Evolutionary conservation across 1,140 invertebrate genomes (phyloP).

Genomic region (Drosophila nebulosa): DNA sequence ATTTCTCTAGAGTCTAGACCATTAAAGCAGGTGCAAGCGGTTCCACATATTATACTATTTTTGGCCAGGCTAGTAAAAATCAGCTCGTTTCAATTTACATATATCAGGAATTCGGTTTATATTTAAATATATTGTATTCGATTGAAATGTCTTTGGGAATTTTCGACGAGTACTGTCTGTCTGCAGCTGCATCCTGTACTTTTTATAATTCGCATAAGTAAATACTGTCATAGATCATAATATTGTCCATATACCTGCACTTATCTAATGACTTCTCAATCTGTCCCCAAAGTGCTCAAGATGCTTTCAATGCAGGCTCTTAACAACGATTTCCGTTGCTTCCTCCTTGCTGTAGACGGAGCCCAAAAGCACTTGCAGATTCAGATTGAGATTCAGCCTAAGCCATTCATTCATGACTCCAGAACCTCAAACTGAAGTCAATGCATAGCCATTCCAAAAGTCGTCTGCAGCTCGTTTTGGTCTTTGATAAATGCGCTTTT

Average conservation of each 20-base stretch:
- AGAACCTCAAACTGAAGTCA: not conserved
- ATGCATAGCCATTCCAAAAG: not conserved
- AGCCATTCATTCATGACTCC: conserved; percentile 58
- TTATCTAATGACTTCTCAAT: conserved; percentile 74
- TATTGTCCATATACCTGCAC: conserved; percentile 41
- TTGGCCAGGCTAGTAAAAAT: too few species aligned
- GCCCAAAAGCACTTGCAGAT: conserved; percentile 1
- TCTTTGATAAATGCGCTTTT: conserved; percentile 77
- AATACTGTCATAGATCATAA: conserved; percentile 55
- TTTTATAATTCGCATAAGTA: not conserved
- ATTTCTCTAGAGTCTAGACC: too few species aligned
- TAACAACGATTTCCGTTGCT: conserved; percentile 7
- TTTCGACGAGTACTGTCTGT: not conserved
- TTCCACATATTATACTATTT: too few species aligned
- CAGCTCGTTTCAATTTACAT: too few species aligned
- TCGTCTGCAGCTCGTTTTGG: conserved; percentile 29
- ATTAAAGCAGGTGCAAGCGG: too few species aligned
- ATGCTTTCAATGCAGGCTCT: conserved; percentile 28
- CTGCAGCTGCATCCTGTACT: conserved; percentile 2
- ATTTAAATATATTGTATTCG: not conserved
- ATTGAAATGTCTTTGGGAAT: not conserved
- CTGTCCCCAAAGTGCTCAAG: conserved; percentile 62
- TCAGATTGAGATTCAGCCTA: conserved; percentile 7
- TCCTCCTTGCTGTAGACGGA: not conserved
- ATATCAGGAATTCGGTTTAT: too few species aligned